These are phyloP conservation scores for Hylaeus anthracinus DNA, from an alignment of 1,140 invertebrate genomes.

Conservation along the genomic window DNA sequence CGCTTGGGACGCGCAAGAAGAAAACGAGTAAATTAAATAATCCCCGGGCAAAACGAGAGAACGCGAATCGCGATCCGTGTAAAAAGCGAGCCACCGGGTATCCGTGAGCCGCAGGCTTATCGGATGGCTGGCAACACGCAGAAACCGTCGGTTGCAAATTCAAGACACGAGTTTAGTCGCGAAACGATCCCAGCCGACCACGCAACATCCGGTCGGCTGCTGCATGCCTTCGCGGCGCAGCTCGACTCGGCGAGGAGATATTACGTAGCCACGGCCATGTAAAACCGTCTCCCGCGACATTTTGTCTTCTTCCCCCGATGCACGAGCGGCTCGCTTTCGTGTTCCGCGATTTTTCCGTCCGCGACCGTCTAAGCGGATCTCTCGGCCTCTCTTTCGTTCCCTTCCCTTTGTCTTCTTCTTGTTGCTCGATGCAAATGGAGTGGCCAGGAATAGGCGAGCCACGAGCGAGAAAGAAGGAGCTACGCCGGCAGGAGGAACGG, in stretches of 20 bases:
- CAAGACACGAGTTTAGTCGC: slow-evolving; percentile 21
- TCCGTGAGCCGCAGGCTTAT: slow-evolving; percentile 7
- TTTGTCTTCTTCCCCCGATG: slow-evolving; percentile 42
- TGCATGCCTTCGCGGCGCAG: neutral
- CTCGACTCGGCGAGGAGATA: slow-evolving; percentile 19
- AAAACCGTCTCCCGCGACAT: slow-evolving; percentile 44
- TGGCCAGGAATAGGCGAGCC: slow-evolving; percentile 46
- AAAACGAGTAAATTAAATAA: too few relatives aligned
- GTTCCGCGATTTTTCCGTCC: slow-evolving; percentile 41
- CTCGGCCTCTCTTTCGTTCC: neutral
- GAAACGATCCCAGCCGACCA: neutral
- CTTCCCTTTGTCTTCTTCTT: slow-evolving; percentile 17
- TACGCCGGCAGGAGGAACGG: neutral
- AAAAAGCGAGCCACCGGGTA: slow-evolving; percentile 8
- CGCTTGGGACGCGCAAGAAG: too few relatives aligned
- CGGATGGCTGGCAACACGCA: slow-evolving; percentile 20
- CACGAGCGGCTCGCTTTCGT: slow-evolving; percentile 51
- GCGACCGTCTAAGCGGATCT: slow-evolving; percentile 41
- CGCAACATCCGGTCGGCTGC: slow-evolving; percentile 20
- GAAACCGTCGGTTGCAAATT: slow-evolving; percentile 36
- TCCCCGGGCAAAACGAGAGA: neutral
- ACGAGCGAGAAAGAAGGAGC: neutral
- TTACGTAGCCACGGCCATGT: slow-evolving; percentile 41
- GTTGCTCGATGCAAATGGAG: slow-evolving; percentile 47
- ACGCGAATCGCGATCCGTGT: neutral